Conservation (phyloP, 1,140 invertebrate genomes). For the Aphis craccivora region DNA sequence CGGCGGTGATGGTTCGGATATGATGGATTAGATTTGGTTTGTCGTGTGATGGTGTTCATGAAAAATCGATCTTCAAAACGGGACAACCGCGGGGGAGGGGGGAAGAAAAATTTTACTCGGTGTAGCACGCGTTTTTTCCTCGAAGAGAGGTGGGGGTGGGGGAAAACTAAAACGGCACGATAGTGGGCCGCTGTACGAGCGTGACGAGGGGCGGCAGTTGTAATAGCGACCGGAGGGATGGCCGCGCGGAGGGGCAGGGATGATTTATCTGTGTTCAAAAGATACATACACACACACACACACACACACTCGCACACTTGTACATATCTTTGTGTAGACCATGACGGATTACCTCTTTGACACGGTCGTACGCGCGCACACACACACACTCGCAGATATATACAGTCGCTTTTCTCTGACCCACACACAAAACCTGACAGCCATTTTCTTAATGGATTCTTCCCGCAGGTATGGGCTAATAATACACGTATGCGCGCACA, state of each 20-base stretch:
- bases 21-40: conserved; percentile 52
- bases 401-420: conserved; percentile 35
- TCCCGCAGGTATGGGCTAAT: conserved; percentile 23
- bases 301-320: neutral
- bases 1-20: neutral
- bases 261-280: conserved; percentile 55
- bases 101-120: conserved; percentile 15
- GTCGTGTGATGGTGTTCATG: conserved; percentile 40
- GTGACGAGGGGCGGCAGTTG: neutral
- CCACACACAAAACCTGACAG: conserved; percentile 25
- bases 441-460: conserved; percentile 50
- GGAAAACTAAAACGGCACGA: conserved; percentile 9
- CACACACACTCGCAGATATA: neutral
- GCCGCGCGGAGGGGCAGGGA: conserved; percentile 26
- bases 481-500: neutral
- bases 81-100: too few species aligned
- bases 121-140: neutral
- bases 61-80: conserved; percentile 45
- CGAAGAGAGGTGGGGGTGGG: too few species aligned
- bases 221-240: neutral
- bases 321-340: conserved; percentile 40
- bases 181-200: neutral
- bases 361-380: conserved; percentile 29
- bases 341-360: conserved; percentile 56
- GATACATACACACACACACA: neutral